phyloP scores from a whole-genome alignment of 1,140 invertebrate species.

The Drosophila sp. region DNA sequence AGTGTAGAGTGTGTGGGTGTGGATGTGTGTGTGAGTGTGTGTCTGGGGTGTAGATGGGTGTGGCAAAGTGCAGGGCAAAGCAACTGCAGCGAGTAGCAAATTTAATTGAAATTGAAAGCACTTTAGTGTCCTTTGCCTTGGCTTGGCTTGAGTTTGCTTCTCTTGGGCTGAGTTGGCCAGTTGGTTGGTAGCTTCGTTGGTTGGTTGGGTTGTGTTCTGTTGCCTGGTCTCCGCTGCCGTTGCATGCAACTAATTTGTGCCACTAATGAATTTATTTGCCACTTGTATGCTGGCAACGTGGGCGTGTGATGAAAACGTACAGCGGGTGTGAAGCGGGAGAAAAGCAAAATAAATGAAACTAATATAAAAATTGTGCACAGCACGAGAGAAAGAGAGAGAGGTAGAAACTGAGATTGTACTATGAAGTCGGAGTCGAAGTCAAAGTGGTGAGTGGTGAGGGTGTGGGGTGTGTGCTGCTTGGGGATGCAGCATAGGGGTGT shows the following conservation, averaged over 20 bases:
- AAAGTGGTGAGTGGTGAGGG: background rate
- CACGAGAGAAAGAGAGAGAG: background rate
- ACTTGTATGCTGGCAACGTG: constrained; percentile 78
- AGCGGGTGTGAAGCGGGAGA: constrained; percentile 21
- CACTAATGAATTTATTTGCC: constrained; percentile 84
- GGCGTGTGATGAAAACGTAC: constrained; percentile 65
- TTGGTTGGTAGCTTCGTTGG: too few species aligned
- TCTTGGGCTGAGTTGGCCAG: constrained; percentile 15
- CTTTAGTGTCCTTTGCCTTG: constrained; percentile 72
- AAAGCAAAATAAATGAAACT: constrained; percentile 79
- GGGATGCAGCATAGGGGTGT: background rate
- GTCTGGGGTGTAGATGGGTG: background rate
- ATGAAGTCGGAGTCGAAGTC: too few species aligned
- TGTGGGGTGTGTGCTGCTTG: background rate
- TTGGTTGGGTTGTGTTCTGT: constrained; percentile 17
- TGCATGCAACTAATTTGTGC: constrained; percentile 82
- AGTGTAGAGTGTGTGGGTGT: background rate
- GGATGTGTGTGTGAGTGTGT: background rate
- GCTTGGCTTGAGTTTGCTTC: constrained; percentile 17
- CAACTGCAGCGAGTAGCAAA: constrained; percentile 60
- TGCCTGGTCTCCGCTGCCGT: constrained; percentile 30
- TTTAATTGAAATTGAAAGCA: constrained; percentile 84
- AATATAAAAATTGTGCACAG: constrained; percentile 54
- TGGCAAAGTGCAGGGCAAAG: constrained; percentile 41
- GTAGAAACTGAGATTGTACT: background rate